A percentile compares a stretch with the other conserved stretches of the same genome.
Conservation (phyloP, 2,113 vertebrate species). For the Cottus gobio region DNA sequence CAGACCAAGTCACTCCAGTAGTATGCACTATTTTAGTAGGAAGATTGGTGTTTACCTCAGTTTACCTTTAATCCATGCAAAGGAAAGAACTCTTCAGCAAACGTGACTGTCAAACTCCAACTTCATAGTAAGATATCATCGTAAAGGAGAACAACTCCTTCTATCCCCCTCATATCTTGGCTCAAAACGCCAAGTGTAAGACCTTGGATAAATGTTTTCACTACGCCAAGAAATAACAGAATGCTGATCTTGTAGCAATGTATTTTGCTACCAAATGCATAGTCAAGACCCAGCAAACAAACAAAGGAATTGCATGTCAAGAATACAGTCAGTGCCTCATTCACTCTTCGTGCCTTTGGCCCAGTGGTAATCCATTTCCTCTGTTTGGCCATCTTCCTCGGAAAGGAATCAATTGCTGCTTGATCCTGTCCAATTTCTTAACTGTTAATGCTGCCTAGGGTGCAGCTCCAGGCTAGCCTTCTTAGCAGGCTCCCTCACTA, state of each 20-base stretch:
- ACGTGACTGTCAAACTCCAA: neutral
- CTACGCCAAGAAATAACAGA: neutral
- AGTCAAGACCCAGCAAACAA: neutral
- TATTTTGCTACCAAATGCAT: neutral
- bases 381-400: neutral
- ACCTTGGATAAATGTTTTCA: neutral
- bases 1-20: neutral
- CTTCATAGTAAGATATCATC: neutral
- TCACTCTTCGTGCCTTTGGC: neutral
- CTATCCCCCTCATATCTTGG: neutral
- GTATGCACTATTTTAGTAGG: neutral
- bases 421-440: neutral
- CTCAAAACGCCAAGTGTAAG: neutral
- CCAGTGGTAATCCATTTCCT: neutral
- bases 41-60: neutral
- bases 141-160: neutral
- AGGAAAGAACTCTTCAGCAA: conserved; percentile 2
- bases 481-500: neutral
- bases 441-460: neutral
- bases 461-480: neutral
- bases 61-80: neutral
- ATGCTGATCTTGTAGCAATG: neutral
- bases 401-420: conserved; percentile 1
- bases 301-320: neutral
- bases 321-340: neutral